These are phyloP conservation scores for Carassius carassius DNA, from an alignment of 2,113 vertebrate genomes.

Conservation along the genomic window DNA sequence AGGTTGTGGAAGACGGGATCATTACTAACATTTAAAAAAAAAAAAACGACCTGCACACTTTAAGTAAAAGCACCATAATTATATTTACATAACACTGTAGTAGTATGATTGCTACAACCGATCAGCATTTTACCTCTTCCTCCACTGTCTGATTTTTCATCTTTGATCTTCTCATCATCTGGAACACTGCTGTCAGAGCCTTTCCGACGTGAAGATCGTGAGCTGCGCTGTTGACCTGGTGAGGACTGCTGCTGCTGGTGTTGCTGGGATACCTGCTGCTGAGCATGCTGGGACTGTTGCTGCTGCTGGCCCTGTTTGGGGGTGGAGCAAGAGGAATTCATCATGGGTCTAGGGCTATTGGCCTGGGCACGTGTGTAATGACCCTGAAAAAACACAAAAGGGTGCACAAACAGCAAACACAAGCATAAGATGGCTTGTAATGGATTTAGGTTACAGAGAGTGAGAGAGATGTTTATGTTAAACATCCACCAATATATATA, in stretches of 20 bases:
- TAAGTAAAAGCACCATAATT: too few relatives aligned
- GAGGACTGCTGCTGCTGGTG: slow-evolving; percentile 79
- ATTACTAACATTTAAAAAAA: too few relatives aligned
- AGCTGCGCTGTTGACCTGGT: slow-evolving; percentile 83
- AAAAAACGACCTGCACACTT: too few relatives aligned
- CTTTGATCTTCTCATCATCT: slow-evolving; percentile 90
- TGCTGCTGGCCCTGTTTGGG: slow-evolving; percentile 82
- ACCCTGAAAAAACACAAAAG: slow-evolving; percentile 76
- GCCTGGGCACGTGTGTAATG: slow-evolving; percentile 97
- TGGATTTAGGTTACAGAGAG: neutral
- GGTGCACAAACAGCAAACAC: slow-evolving; percentile 15
- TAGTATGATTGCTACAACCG: too few relatives aligned
- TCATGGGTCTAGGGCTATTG: slow-evolving; percentile 94
- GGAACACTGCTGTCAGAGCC: slow-evolving; percentile 94
- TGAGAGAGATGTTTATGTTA: too few relatives aligned
- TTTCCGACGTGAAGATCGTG: slow-evolving; percentile 88
- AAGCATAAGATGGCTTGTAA: neutral
- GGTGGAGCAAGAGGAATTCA: slow-evolving; percentile 86
- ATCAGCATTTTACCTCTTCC: slow-evolving; percentile 78
- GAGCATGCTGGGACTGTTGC: slow-evolving; percentile 77
- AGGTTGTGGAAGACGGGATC: too few relatives aligned
- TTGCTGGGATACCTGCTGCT: slow-evolving; percentile 70
- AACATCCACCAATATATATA: neutral
- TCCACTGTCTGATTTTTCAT: slow-evolving; percentile 78
- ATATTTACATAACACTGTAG: too few relatives aligned